Percentiles rank a stretch among this genome's conserved stretches.
phyloP scores from a whole-genome alignment of 2,113 vertebrate genomes.

The Stegostoma tigrinum region DNA sequence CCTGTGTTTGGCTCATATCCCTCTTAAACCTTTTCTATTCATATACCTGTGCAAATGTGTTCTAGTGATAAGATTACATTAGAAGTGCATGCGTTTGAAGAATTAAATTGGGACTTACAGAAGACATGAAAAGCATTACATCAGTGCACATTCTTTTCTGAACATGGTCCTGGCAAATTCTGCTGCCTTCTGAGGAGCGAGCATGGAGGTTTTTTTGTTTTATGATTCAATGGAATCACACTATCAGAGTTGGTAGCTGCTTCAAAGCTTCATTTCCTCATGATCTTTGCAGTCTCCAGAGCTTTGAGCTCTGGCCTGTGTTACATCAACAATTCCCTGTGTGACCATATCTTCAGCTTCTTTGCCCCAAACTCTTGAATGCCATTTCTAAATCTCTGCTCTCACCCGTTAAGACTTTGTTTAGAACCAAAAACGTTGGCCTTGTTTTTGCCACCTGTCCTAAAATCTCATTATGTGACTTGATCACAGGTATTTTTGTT shows the following conservation, averaged over 20 bases:
- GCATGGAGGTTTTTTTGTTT: not conserved
- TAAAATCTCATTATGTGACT: not conserved
- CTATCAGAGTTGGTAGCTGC: not conserved
- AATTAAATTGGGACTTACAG: not conserved
- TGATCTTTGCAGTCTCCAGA: not conserved
- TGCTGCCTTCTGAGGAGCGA: not conserved
- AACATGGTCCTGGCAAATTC: not conserved
- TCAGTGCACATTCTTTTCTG: not conserved
- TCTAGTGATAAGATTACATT: not conserved
- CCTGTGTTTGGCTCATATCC: too few species aligned
- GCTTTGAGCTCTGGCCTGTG: not conserved
- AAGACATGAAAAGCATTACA: not conserved
- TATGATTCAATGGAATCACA: not conserved
- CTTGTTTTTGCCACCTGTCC: not conserved
- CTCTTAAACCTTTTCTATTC: too few species aligned
- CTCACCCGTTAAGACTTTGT: not conserved
- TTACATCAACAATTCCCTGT: not conserved
- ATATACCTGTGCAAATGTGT: not conserved
- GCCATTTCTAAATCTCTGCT: not conserved
- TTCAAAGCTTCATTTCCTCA: not conserved
- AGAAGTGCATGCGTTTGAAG: not conserved
- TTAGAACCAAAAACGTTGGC: not conserved
- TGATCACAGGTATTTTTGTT: not conserved
- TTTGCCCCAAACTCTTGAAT: not conserved
- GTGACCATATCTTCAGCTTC: not conserved